phyloP scores from a whole-genome alignment of 2,797 vertebrate species.

The Sebastiscus albofasciatus region DNA sequence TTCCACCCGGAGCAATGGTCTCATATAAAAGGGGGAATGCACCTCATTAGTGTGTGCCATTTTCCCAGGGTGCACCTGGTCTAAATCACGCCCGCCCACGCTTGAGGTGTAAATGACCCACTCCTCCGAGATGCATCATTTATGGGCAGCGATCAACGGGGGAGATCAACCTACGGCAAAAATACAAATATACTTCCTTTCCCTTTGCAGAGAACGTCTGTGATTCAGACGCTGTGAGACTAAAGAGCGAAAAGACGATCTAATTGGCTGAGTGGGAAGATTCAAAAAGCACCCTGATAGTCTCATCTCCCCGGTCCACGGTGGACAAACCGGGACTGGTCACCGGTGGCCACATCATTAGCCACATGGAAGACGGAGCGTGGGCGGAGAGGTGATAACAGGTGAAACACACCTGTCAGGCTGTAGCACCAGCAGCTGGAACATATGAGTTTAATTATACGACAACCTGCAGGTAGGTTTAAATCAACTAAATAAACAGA shows the following conservation, averaged over 20 bases:
- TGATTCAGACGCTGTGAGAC: conserved; percentile 11
- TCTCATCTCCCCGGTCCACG: conserved; percentile 3
- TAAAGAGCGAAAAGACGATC: neutral
- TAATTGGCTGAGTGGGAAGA: conserved; percentile 48
- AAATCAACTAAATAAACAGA: neutral
- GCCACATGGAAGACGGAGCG: conserved; percentile 42
- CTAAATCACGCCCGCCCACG: conserved; percentile 69
- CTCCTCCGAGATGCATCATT: conserved; percentile 64
- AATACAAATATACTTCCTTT: conserved; percentile 33
- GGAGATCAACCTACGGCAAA: neutral
- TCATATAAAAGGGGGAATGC: conserved; percentile 70
- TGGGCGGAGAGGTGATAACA: conserved; percentile 27
- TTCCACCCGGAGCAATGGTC: conserved; percentile 58
- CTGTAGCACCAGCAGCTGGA: conserved; percentile 40
- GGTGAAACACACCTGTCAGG: conserved; percentile 38
- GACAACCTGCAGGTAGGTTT: neutral
- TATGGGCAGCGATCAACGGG: conserved; percentile 48
- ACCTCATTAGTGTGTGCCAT: conserved; percentile 78
- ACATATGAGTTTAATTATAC: conserved; percentile 5
- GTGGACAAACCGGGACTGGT: conserved; percentile 18
- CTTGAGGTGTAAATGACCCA: conserved; percentile 58
- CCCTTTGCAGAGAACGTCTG: conserved; percentile 3
- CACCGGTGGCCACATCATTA: conserved; percentile 68
- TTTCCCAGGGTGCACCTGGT: conserved; percentile 76
- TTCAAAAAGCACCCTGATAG: conserved; percentile 3